Base-by-base conservation (phyloP, 1,140 invertebrate genomes). In the Goniozus legneri region DNA sequence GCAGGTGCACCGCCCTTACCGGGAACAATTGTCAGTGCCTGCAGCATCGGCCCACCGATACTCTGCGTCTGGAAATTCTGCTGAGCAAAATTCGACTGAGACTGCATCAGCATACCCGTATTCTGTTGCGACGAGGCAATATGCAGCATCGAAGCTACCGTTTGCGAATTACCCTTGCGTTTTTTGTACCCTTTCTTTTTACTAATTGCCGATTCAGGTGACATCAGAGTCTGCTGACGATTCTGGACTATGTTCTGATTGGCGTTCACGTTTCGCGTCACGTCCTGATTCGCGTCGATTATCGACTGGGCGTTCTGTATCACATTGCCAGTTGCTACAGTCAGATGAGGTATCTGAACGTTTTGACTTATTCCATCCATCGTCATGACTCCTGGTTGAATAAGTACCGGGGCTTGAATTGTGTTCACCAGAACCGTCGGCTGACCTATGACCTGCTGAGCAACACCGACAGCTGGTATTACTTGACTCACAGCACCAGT, bases 351-450 rank as follows among this genome's bases (percentile, higher is more conserved):
- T 60, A 85, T 70, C 36, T 84, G 82, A 31, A 82, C 73, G 49
- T 84, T 84, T 50, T 84, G 83, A 47, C 82, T 77, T n/a, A 85
- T 80, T 10, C 82, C 77, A 53, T 77, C 77, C 75, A 77, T 83
- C 64, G 47, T 84, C 83, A 71, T 88, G 35, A 87, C 83, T 2
- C 87, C 81, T 3, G 85, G 86, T 69, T 89, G 89, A 36, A 92
- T 82, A 7, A 90, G 81, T 37, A 90, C 87, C 0, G 88, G 88
- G 14, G 86, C 81, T 50, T 86, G 86, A 50, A 92, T 77, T 0
- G 88, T 85, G 60, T 92, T 92, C 1, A 92, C 85, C 8, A 94
- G 77, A 1, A 91, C 86, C 0, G 87, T 86, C 13, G 86, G 87
- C 62, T 90, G 88, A 2, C 84, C 83, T 19, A 86, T 71, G 2